These are phyloP conservation scores for Gobius niger DNA, from an alignment of 2,113 vertebrate species.

Conservation along the genomic window DNA sequence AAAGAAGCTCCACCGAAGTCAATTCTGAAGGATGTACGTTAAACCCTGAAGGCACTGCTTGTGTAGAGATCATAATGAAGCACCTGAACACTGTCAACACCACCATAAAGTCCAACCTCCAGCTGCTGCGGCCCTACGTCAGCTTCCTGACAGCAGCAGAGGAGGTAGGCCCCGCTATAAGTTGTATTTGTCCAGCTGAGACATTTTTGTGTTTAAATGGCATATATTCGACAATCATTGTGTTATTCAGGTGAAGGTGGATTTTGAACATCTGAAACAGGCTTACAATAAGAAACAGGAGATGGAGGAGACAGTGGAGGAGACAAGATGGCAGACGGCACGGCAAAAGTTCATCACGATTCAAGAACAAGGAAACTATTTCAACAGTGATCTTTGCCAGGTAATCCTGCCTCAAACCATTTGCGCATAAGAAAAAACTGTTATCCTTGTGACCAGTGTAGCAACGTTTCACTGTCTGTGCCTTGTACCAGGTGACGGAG, in stretches of 20 bases:
- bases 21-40: neutral
- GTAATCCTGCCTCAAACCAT: slow-evolving; percentile 19
- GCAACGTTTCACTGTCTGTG: neutral
- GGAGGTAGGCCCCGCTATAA: slow-evolving; percentile 75
- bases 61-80: slow-evolving; percentile 67
- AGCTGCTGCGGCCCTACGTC: slow-evolving; percentile 76
- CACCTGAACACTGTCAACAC: slow-evolving; percentile 76
- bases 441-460: too few species aligned
- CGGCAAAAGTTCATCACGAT: slow-evolving; percentile 9
- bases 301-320: neutral
- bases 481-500: slow-evolving; percentile 8
- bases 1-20: neutral
- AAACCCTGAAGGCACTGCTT: slow-evolving; percentile 69
- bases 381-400: neutral
- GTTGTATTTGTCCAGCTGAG: neutral
- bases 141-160: slow-evolving; percentile 77
- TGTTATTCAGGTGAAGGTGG: slow-evolving; percentile 34
- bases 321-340: slow-evolving; percentile 8
- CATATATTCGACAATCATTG: neutral
- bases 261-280: slow-evolving; percentile 24
- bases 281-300: slow-evolving; percentile 5
- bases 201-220: too few species aligned
- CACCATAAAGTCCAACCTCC: slow-evolving; percentile 72
- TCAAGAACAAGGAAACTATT: slow-evolving; percentile 37
- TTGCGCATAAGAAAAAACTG: too few species aligned